Evolutionary conservation across 2,113 vertebrate species (phyloP).

Genomic region (Rhineura floridana): DNA sequence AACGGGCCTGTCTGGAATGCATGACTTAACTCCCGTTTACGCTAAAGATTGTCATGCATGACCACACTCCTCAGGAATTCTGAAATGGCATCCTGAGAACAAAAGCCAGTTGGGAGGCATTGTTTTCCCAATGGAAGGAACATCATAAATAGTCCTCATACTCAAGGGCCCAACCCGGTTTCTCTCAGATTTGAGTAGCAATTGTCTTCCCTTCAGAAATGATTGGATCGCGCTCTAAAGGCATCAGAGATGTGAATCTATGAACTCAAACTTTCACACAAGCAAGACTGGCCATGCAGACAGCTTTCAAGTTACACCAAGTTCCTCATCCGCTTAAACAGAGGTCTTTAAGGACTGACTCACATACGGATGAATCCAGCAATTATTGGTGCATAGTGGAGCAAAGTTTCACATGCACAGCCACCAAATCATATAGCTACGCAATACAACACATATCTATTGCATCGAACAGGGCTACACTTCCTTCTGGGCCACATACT

Average conservation of each 20-base stretch:
- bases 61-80: slow-evolving; percentile 18
- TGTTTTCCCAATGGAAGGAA: slow-evolving; percentile 11
- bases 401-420: not conserved
- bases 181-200: not conserved
- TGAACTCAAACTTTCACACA: not conserved
- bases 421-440: not conserved
- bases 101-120: not conserved
- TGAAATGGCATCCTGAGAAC: slow-evolving; percentile 11
- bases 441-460: not conserved
- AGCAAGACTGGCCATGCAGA: no score
- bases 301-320: not conserved
- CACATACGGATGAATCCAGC: not conserved
- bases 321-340: not conserved
- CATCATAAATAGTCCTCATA: rapidly evolving
- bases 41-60: slow-evolving; percentile 21
- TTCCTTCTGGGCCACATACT: no score
- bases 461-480: no score
- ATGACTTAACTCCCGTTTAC: not conserved
- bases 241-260: not conserved
- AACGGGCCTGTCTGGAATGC: not conserved
- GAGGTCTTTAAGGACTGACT: not conserved
- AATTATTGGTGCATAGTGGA: not conserved
- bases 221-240: not conserved
- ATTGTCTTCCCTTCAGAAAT: not conserved
- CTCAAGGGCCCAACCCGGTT: not conserved